Percentiles rank a stretch among this genome's conserved stretches.
Conservation (phyloP, 2,888 invertebrate genomes). For the Toxonevra muliebris region DNA sequence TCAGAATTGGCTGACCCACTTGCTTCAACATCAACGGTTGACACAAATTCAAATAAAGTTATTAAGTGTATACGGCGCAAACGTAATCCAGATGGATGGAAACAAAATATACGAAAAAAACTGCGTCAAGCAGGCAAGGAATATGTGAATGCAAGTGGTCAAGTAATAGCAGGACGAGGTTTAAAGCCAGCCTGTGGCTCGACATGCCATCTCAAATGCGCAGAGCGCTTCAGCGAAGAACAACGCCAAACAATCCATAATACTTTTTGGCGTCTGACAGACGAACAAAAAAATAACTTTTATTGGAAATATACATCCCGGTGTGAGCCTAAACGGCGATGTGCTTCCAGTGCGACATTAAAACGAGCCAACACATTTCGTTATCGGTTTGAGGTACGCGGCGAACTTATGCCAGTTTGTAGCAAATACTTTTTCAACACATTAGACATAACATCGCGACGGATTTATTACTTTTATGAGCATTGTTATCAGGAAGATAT, state of each 20-base stretch:
- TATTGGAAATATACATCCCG: conserved; percentile 29
- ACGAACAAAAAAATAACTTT: conserved; percentile 23
- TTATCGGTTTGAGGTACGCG: conserved; percentile 23
- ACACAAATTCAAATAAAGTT: too few species aligned
- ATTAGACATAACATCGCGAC: conserved; percentile 19
- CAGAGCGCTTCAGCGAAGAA: not conserved
- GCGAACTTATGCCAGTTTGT: conserved; percentile 21
- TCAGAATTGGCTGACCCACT: too few species aligned
- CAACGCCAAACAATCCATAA: conserved; percentile 15
- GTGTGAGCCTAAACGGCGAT: conserved; percentile 8
- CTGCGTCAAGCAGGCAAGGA: conserved; percentile 17
- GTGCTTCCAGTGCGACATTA: not conserved
- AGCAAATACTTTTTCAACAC: conserved; percentile 25
- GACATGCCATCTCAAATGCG: conserved; percentile 12
- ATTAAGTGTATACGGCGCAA: not conserved
- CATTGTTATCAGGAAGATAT: conserved; percentile 25
- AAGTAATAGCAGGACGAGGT: not conserved
- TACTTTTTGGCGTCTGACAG: conserved; percentile 20
- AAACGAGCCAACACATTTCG: conserved; percentile 9
- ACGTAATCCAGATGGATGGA: conserved; percentile 6
- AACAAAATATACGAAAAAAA: conserved; percentile 18
- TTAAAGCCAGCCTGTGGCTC: conserved; percentile 9
- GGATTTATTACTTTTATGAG: conserved; percentile 26
- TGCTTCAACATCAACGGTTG: too few species aligned
- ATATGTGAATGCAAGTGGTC: conserved; percentile 17